A percentile compares a stretch with the other conserved stretches of the same genome.
Evolutionary conservation across 2,888 invertebrate genomes (phyloP).

Genomic region (Melanargia galathea): DNA sequence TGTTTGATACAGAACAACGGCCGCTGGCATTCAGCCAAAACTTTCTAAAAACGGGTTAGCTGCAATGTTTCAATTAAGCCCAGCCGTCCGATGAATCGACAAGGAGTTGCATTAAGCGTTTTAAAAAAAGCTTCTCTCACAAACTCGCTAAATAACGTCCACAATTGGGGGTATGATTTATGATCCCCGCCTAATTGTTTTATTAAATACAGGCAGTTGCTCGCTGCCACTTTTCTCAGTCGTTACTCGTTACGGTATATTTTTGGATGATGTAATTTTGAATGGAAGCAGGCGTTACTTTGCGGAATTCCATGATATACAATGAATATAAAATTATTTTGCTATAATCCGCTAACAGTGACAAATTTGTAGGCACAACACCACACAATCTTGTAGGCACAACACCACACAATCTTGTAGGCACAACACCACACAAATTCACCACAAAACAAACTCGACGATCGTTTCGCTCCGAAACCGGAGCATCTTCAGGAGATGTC

Average conservation of each 20-base stretch:
- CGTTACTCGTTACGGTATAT: constrained; percentile 14
- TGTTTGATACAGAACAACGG: constrained; percentile 58
- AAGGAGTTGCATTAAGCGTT: constrained; percentile 46
- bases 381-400: no score
- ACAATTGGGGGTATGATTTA: constrained; percentile 42
- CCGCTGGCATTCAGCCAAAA: constrained; percentile 70
- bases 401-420: no score
- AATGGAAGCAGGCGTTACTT: no score
- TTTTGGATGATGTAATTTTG: constrained; percentile 21
- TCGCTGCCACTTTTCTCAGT: constrained; percentile 20
- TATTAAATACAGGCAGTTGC: constrained; percentile 29
- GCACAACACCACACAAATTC: no score
- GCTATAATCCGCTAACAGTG: no score
- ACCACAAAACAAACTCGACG: no score
- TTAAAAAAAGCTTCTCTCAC: constrained; percentile 47
- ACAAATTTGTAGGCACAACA: no score
- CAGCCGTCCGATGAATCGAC: constrained; percentile 44
- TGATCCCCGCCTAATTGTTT: constrained; percentile 36
- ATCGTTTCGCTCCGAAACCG: no score
- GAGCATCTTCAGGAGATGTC: no score
- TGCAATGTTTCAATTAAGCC: constrained; percentile 68
- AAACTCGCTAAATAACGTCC: constrained; percentile 41
- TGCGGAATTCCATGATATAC: no score
- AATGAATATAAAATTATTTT: no score
- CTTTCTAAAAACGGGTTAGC: constrained; percentile 70